Evolutionary conservation across 2,797 vertebrate genomes (phyloP), one percentile per base, ranked within the genome.

Genomic region (Ptychadena robeensis): DNA sequence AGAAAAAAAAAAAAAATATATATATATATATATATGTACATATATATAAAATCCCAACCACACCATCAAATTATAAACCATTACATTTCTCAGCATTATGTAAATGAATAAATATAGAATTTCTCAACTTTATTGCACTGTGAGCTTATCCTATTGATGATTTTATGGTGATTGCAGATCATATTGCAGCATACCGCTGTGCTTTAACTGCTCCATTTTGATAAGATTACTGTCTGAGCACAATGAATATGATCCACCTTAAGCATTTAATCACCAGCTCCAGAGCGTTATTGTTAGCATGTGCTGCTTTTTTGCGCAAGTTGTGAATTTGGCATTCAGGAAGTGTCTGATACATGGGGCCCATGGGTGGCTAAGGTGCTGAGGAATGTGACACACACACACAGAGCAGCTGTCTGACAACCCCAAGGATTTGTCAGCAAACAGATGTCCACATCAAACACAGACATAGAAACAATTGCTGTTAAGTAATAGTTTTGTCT

Each of bases 361-460:
- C 8, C 10, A 2, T 22, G 44, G 65, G 44, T 15, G 48, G 30
- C n/a, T 31, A 12, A 63, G 72, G 32, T 25, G 2, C 1, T 8
- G 6, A 37, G 74, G 66, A 82, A 82, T 65, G 28, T 82, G 53
- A 68, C 65, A 75, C 72, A 35, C 65, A 75, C 72, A 35, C 59
- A 22, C 8, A 1, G 35, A 37, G n/a, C 73, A 81, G 40, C 32
- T 74, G 81, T 64, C 64, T 69, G 72, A 66, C 18, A 68, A 76
- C 65, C 22, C 34, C 12, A 2, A 25, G 14, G 22, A 64, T 70
- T 28, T 70, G 67, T 78, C 67, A 78, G 28, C 67, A 72, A 22
- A 25, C 67, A 82, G 57, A 64, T 72, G 81, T 78, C 57, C 28
- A 64, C 53, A 77, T 71, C 81, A 77, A 34, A 44, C 40, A 34